phyloP scores from a whole-genome alignment of 2,113 vertebrate genomes.

The Scalopus aquaticus region DNA sequence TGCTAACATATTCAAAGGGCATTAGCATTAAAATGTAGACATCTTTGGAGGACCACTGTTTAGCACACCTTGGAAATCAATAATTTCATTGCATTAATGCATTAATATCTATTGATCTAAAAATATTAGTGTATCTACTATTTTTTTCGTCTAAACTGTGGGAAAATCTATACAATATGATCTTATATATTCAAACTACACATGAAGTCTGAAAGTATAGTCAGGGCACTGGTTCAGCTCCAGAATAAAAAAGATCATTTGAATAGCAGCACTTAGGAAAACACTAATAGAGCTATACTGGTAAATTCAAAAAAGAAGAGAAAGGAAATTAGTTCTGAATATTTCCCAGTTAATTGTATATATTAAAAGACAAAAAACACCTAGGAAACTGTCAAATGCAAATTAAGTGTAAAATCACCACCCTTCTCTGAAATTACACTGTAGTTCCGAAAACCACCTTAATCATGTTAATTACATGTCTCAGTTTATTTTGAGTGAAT shows the following conservation, averaged over 20 bases:
- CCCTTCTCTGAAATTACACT: constrained; percentile 3
- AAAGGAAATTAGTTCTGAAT: neutral
- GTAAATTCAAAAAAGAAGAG: constrained; percentile 8
- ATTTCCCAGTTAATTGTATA: constrained; percentile 12
- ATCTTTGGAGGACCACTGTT: neutral
- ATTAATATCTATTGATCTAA: neutral
- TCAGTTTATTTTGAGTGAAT: constrained; percentile 32
- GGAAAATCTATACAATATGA: neutral
- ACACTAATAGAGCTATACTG: neutral
- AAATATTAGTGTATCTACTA: neutral
- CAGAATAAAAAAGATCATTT: neutral
- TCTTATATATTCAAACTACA: neutral
- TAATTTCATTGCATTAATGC: neutral
- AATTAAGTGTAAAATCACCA: constrained; percentile 48
- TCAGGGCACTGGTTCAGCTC: neutral
- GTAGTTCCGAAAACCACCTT: neutral
- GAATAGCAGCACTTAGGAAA: neutral
- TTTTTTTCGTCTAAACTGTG: neutral
- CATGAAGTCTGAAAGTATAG: neutral
- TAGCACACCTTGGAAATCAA: neutral
- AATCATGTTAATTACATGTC: constrained; percentile 46
- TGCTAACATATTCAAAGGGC: neutral
- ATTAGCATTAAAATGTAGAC: too few relatives aligned
- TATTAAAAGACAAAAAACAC: neutral
- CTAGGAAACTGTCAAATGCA: neutral